Evolutionary conservation across 2,888 invertebrate species (phyloP).

Genomic region (Perdita meconis): DNA sequence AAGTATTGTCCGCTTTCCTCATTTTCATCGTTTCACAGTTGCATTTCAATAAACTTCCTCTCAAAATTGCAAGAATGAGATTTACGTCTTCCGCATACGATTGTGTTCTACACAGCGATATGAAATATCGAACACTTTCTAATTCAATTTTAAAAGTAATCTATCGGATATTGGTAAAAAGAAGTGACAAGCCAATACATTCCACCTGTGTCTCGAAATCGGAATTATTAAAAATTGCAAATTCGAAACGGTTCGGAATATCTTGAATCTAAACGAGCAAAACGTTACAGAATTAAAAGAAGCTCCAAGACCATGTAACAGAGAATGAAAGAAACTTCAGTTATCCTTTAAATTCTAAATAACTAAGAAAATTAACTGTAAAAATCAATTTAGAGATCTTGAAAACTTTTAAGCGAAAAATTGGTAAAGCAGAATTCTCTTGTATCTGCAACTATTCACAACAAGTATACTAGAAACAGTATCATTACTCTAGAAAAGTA

Average conservation of each 20-base stretch:
- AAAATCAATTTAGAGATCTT: too few relatives aligned
- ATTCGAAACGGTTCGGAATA: too few relatives aligned
- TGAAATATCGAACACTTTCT: neutral
- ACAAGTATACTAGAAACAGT: too few relatives aligned
- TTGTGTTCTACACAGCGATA: neutral
- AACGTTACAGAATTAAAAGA: neutral
- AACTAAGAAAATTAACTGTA: too few relatives aligned
- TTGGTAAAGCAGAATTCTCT: too few relatives aligned
- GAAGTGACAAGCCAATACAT: constrained; percentile 4
- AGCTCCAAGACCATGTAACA: neutral
- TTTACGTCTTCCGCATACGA: neutral
- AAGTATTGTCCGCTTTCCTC: neutral
- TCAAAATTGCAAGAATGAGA: neutral
- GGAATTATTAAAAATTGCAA: constrained; percentile 9
- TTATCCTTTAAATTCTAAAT: too few relatives aligned
- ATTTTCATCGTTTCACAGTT: neutral
- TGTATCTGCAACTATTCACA: too few relatives aligned
- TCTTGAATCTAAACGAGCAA: too few relatives aligned
- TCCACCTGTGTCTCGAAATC: neutral
- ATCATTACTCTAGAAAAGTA: too few relatives aligned
- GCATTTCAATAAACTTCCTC: neutral
- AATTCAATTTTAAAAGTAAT: constrained; percentile 27
- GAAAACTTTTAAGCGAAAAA: too few relatives aligned
- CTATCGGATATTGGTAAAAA: constrained; percentile 10
- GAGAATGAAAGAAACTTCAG: too few relatives aligned